Base-by-base conservation (phyloP, 2,797 vertebrate species). In the Acanthis flammea region DNA sequence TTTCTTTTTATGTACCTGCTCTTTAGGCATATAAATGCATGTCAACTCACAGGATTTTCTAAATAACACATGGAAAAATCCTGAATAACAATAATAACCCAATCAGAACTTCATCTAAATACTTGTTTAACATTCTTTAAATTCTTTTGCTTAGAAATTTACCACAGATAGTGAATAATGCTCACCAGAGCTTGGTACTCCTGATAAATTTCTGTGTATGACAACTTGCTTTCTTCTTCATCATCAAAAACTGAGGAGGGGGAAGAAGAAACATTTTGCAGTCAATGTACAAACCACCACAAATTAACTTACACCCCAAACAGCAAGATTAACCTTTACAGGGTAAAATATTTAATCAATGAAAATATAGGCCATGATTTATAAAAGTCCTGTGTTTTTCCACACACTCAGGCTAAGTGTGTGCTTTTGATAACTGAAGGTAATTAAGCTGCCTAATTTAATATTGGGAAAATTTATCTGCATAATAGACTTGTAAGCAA, bases 211-310 rank as follows among this genome's bases (percentile, higher is more conserved):
- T 99, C 99, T 87, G 99, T 99, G 77, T 99, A 99, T 14, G 98
- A 98, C 83, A 99, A 97, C 97, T 99, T 99, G 96, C 99, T 99
- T 97, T 99, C 99, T 95, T 99, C 99, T 97, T 99, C 99, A 63
- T 99, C 99, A 91, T 99, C 99, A 97, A 99, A 99, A 97, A 99
- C 99, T 99, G 97, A 33, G 92, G 93, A 50, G 12, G 57, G 28
- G 50, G 62, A 96, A 83, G 91, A 41, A 60, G 42, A 68, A 25
- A 94, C 47, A 90, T 77, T 93, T 53, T 67, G 22, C 8, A 73
- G 53, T 90, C 57, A 89, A 55, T 45, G 25, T 23, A 67, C 13
- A 44, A 19, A 79, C 19, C 14, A 66, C 25, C 41, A 55, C 55
- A 77, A 54, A 83, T 50, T 25, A 85, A 81, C 28, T 68, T 22